Percentiles rank a stretch among this genome's conserved stretches.
Evolutionary conservation across 2,797 vertebrate genomes (phyloP).

Genomic region (Peromyscus nudipes): DNA sequence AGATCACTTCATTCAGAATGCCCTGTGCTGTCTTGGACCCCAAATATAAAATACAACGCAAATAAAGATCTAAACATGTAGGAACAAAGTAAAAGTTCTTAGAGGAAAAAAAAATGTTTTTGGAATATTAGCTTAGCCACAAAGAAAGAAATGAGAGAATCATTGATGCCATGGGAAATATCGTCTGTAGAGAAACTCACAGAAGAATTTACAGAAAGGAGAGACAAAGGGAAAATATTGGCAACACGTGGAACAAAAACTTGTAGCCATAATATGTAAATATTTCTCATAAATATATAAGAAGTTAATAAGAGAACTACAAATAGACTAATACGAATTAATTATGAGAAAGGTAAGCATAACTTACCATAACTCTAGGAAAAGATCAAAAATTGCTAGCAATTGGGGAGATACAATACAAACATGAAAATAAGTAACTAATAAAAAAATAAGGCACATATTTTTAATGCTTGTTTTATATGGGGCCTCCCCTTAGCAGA

Average conservation of each 20-base stretch:
- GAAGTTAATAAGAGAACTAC: conserved; percentile 19
- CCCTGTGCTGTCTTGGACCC: neutral
- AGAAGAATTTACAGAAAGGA: conserved; percentile 24
- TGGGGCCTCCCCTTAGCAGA: neutral
- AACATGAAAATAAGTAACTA: neutral
- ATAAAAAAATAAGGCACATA: neutral
- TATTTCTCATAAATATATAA: conserved; percentile 15
- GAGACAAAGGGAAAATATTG: conserved; percentile 3
- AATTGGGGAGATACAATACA: conserved; percentile 4
- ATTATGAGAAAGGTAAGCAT: conserved; percentile 34
- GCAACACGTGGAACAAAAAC: neutral
- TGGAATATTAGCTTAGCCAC: neutral
- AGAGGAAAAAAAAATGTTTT: neutral
- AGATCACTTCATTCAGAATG: neutral
- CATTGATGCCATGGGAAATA: conserved; percentile 11
- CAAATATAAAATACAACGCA: neutral
- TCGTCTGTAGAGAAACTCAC: conserved; percentile 16
- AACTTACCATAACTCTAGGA: neutral
- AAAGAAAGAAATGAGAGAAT: neutral
- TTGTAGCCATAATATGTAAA: neutral
- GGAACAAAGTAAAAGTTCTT: neutral
- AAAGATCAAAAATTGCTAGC: conserved; percentile 12
- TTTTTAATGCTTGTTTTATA: neutral
- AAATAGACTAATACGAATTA: neutral
- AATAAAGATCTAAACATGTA: conserved; percentile 17